These are phyloP conservation scores for Cinara cedri DNA, from an alignment of 2,888 invertebrate genomes.

Conservation along the genomic window DNA sequence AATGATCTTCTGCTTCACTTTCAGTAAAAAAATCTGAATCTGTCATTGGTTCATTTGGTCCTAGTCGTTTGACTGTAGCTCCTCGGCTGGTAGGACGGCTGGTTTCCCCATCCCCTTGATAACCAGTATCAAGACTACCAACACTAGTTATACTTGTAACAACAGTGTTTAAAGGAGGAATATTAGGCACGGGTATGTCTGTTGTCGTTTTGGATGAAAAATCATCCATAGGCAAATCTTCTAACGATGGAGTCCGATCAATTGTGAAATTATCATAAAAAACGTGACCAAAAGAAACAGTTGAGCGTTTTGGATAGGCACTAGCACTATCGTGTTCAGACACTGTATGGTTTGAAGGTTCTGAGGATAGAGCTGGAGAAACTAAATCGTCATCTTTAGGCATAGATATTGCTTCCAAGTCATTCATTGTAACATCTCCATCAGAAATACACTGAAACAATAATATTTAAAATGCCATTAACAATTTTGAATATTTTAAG, in stretches of 20 bases:
- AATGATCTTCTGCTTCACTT: conserved; percentile 78
- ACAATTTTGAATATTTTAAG: neutral
- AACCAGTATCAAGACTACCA: conserved; percentile 90
- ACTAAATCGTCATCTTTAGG: conserved; percentile 55
- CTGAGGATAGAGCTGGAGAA: conserved; percentile 57
- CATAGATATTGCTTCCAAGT: conserved; percentile 50
- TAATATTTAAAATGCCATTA: neutral
- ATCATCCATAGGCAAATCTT: conserved; percentile 79
- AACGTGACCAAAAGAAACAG: conserved; percentile 53
- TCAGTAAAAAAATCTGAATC: conserved; percentile 91
- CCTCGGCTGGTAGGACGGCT: conserved; percentile 84
- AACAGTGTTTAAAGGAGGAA: conserved; percentile 69
- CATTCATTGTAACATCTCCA: conserved; percentile 56
- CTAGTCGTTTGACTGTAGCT: conserved; percentile 65
- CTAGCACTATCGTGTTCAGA: conserved; percentile 59
- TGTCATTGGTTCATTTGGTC: conserved; percentile 74
- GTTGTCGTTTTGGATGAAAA: conserved; percentile 56
- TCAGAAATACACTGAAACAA: conserved; percentile 53
- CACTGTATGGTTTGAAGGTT: conserved; percentile 58
- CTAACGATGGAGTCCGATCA: conserved; percentile 84
- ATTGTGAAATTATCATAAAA: conserved; percentile 61
- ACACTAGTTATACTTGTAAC: conserved; percentile 89
- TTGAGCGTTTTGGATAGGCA: conserved; percentile 55
- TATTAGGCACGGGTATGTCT: conserved; percentile 54
- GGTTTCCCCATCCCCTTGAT: conserved; percentile 91